phyloP scores from a whole-genome alignment of 2,797 vertebrate species.

The Pelobates cultripes region DNA sequence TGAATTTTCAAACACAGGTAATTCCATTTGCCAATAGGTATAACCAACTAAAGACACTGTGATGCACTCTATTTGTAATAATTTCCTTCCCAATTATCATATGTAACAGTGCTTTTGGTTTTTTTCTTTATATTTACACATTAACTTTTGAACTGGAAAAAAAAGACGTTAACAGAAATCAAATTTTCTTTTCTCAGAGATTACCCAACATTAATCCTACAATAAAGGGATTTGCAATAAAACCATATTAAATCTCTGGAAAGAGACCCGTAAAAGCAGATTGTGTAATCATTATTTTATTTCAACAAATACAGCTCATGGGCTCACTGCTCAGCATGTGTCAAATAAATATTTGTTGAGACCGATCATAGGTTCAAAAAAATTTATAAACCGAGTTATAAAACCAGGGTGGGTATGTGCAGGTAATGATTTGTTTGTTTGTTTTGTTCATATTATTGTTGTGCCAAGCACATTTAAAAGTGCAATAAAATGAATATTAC shows the following conservation, averaged over 20 bases:
- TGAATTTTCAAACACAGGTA: not conserved
- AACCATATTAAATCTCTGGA: conserved; percentile 1
- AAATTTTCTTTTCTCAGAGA: not conserved
- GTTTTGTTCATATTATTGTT: too few species aligned
- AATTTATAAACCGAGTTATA: too few species aligned
- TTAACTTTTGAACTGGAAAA: not conserved
- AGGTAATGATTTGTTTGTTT: too few species aligned
- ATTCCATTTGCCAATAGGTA: not conserved
- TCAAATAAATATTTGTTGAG: conserved; percentile 52
- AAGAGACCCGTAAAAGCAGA: not conserved
- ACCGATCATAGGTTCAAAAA: conserved; percentile 3
- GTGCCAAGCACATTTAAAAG: too few species aligned
- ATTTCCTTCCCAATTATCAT: not conserved
- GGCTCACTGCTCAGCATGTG: conserved; percentile 58
- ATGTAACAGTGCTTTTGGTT: not conserved
- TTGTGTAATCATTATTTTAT: conserved; percentile 49
- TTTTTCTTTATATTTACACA: not conserved
- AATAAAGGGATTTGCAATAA: conserved; percentile 56
- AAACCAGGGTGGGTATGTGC: too few species aligned
- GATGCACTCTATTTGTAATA: too few species aligned
- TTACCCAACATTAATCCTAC: conserved; percentile 36
- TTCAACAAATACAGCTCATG: conserved; percentile 60
- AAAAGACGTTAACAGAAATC: conserved; percentile 6
- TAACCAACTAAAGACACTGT: too few species aligned
- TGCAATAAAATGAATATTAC: too few species aligned